phyloP scores from a whole-genome alignment of 2,113 vertebrate species.

The Paradoxurus hermaphroditus region DNA sequence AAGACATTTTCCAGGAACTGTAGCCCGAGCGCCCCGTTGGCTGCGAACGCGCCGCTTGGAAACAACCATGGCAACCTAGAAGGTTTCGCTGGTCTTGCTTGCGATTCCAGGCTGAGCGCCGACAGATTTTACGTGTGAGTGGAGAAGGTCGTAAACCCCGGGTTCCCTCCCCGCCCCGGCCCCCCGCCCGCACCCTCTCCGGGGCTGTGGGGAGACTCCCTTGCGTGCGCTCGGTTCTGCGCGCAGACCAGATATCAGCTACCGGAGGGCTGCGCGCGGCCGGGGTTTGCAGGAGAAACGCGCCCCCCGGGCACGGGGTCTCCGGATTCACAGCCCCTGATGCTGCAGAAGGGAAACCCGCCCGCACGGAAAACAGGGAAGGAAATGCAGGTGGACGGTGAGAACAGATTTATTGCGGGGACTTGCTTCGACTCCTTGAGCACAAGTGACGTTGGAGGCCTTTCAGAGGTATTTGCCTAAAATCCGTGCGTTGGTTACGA shows the following conservation, averaged over 20 bases:
- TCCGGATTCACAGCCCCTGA: not conserved
- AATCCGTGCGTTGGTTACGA: not conserved
- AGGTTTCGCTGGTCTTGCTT: not conserved
- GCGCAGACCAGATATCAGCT: not conserved
- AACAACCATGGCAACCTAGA: not conserved
- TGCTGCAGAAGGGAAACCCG: not conserved
- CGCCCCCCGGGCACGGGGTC: fast-evolving
- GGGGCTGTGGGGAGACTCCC: not conserved
- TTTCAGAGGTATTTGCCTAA: not conserved
- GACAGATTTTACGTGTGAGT: not conserved
- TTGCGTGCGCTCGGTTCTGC: not conserved
- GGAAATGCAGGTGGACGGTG: not conserved
- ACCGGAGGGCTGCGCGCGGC: no score
- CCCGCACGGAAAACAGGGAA: not conserved
- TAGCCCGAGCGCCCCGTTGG: not conserved
- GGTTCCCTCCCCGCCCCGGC: not conserved
- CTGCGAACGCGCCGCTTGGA: not conserved
- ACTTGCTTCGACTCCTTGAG: not conserved
- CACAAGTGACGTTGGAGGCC: not conserved
- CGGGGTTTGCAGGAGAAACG: not conserved
- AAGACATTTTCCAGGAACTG: not conserved
- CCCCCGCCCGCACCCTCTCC: not conserved
- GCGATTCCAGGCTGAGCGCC: not conserved
- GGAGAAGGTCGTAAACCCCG: not conserved
- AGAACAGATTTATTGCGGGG: not conserved